Conservation (phyloP, 53 echinoderm and acorn worm genomes). For the Pentamera pediparva region DNA sequence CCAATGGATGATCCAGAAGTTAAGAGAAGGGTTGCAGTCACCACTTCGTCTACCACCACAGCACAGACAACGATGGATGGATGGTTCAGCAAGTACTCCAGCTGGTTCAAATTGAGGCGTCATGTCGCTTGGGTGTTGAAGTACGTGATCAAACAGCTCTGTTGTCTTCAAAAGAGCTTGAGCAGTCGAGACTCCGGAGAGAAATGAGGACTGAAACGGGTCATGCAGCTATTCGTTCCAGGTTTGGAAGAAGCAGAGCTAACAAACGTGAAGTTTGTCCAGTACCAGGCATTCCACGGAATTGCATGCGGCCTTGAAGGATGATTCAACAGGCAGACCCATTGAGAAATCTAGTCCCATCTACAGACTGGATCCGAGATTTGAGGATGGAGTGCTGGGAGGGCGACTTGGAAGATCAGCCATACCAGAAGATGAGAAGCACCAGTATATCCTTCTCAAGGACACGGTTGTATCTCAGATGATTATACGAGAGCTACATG, state of each 20-base stretch:
- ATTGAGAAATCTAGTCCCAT: slow-evolving; percentile 12
- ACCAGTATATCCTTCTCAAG: slow-evolving; percentile 40
- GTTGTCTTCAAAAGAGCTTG: neutral
- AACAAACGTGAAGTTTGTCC: slow-evolving; percentile 10
- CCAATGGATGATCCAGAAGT: slow-evolving; percentile 11
- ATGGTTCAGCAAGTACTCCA: slow-evolving; percentile 15
- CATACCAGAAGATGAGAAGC: slow-evolving; percentile 47
- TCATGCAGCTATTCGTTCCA: neutral
- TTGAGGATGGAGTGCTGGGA: slow-evolving; percentile 30
- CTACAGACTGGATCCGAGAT: slow-evolving; percentile 29
- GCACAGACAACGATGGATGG: slow-evolving; percentile 7
- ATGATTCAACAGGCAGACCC: neutral
- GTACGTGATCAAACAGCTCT: slow-evolving; percentile 12
- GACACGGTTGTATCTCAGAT: slow-evolving; percentile 43
- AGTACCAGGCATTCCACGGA: slow-evolving; percentile 7
- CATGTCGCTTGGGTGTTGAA: slow-evolving; percentile 30
- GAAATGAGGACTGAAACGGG: neutral
- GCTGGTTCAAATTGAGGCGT: slow-evolving; percentile 31
- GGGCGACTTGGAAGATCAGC: slow-evolving; percentile 31
- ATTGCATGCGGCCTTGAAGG: neutral
- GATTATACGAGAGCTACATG: slow-evolving; percentile 46
- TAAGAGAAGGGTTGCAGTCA: neutral
- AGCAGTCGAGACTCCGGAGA: neutral
- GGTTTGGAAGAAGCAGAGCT: slow-evolving; percentile 32
- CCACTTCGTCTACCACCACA: neutral